Evolutionary conservation across 2,797 vertebrate genomes (phyloP).

Genomic region (Myotis myotis): DNA sequence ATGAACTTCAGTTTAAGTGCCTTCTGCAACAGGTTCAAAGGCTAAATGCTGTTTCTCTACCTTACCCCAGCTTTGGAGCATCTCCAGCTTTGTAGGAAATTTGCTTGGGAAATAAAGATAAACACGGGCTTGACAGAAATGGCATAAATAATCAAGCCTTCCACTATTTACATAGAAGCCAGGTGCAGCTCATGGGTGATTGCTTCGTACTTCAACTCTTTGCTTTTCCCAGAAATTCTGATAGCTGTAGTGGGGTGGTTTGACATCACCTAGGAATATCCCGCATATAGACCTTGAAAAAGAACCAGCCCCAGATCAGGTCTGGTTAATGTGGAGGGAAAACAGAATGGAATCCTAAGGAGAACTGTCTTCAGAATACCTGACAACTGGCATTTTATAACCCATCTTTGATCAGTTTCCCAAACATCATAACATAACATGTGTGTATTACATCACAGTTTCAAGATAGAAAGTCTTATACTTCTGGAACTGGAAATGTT

Average conservation of each 20-base stretch:
- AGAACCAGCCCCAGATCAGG: background rate
- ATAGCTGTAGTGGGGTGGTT: constrained; percentile 62
- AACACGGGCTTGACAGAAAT: constrained; percentile 79
- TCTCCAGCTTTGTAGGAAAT: constrained; percentile 79
- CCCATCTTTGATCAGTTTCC: constrained; percentile 57
- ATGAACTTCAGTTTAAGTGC: constrained; percentile 77
- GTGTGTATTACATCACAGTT: constrained; percentile 35
- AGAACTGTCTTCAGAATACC: background rate
- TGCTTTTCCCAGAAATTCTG: constrained; percentile 80
- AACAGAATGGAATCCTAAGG: background rate
- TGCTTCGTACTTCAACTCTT: constrained; percentile 79
- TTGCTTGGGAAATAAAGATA: constrained; percentile 85
- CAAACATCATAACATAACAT: constrained; percentile 23
- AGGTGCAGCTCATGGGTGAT: constrained; percentile 82
- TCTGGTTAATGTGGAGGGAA: background rate
- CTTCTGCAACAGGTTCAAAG: constrained; percentile 75
- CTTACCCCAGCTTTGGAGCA: constrained; percentile 68
- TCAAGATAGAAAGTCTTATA: background rate
- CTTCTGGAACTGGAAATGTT: constrained; percentile 25
- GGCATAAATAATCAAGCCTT: constrained; percentile 84
- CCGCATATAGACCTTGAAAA: constrained; percentile 10
- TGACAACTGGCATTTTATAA: constrained; percentile 43
- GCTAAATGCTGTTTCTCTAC: constrained; percentile 78
- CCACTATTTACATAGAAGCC: constrained; percentile 82
- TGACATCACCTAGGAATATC: constrained; percentile 42